These are phyloP conservation scores for Drosophila mettleri DNA, from an alignment of 2,888 invertebrate species.

Conservation along the genomic window DNA sequence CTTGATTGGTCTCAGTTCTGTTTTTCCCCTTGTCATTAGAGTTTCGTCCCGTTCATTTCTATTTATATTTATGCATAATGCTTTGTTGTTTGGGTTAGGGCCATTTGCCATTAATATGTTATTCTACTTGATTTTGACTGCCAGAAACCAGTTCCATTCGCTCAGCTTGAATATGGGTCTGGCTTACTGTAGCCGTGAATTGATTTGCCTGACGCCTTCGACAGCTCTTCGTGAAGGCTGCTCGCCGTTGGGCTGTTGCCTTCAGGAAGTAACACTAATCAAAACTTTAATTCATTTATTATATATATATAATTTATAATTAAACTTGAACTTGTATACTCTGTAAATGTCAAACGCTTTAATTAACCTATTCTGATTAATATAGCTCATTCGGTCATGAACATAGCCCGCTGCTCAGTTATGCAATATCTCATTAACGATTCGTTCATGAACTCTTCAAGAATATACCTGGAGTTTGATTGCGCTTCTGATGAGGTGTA, in stretches of 20 bases:
- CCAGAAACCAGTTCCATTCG: conserved; percentile 49
- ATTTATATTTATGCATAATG: background rate
- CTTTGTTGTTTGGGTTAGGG: conserved; percentile 14
- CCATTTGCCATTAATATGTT: conserved; percentile 28
- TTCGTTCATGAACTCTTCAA: background rate
- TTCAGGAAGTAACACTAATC: conserved; percentile 33
- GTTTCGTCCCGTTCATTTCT: background rate
- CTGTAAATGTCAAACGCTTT: background rate
- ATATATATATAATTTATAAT: background rate
- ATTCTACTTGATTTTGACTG: conserved; percentile 14
- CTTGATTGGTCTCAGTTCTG: background rate
- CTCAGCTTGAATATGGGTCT: conserved; percentile 36
- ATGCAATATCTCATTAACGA: background rate
- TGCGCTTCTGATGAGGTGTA: background rate
- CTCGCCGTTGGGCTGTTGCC: conserved; percentile 22
- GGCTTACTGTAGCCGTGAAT: conserved; percentile 23
- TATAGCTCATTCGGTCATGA: conserved; percentile 4
- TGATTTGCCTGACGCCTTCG: conserved; percentile 31
- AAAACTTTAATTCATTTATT: background rate
- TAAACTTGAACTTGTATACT: background rate
- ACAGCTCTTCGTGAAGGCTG: conserved; percentile 44
- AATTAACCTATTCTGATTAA: background rate
- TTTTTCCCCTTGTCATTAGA: background rate
- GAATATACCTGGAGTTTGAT: background rate
- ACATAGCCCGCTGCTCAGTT: background rate